Evolutionary conservation across 2,888 invertebrate genomes (phyloP), one percentile per base, ranked within the genome.

Genomic region (Cartodere bifasciata): DNA sequence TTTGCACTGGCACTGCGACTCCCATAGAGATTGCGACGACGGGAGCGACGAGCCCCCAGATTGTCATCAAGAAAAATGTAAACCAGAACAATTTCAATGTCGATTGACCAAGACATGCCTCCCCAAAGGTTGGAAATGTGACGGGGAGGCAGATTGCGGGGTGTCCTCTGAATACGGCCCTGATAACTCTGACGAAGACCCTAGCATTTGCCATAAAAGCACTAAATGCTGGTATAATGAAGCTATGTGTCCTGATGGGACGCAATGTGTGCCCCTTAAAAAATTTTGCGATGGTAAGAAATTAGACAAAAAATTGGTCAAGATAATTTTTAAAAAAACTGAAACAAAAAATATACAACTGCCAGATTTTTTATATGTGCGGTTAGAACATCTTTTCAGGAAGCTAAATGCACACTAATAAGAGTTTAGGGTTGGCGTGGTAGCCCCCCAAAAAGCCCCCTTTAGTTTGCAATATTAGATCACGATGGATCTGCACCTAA

Each of bases 141-240:
- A 85, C 60, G 77, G 76, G 29, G 78, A 80, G 53, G 60, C 64
- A 22, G 83, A 84, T 61, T 84, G 84, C 59, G 79, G 78, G n/a
- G 60, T 64, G 13, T 54, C 63, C 34, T 65, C 58, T 4, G 56
- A 57, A 32, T 49, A 58, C 23, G 56, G 63, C 2, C 45, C 51
- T 7, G 75, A 83, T 61, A 53, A 53, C 31, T 76, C 77, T 30
- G 83, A 83, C 57, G 83, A 83, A 58, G 73, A 77, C 47, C 66
- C 68, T 31, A 58, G 61, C 48, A 60, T 65, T 50, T 80, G 80
- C 56, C 66, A 68, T 47, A 68, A 67, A 45, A 67, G 66, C 42
- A 65, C 67, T 48, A 64, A 67, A 41, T 85, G 85, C 49, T 67
- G 65, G 15, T 70, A 70, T 48, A 79, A 80, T 57, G 65, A 70